Evolutionary conservation across 2,888 invertebrate species (phyloP), one percentile per base, ranked within the genome.

Genomic region (Rhyacophila evoluta): DNA sequence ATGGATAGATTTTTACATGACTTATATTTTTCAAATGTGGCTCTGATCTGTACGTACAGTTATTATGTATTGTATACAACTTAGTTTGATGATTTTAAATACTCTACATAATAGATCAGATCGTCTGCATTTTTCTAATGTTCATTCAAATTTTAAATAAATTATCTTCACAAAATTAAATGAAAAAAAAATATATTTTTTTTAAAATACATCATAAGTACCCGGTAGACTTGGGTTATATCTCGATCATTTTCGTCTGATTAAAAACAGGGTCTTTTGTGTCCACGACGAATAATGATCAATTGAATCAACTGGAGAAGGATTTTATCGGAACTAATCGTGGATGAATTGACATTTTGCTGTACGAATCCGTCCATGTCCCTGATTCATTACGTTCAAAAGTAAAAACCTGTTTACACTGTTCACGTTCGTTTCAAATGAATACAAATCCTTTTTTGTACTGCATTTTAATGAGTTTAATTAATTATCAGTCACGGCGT

Each of bases 221-320:
- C 55, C 55, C 55, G 6, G 25, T 55, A 0, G 5, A 55, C 10
- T 55, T 10, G 10, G 10, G 8, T 19, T 33, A 33, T 33, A 4
- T 55, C 10, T 55, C 10, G 8, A 55, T 55, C 55, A 55, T 15
- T 55, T 55, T 55, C 55, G 10, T 19, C 55, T 55, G 55, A 55
- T 55, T 55, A 19, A 55, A 55, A 55, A 8, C 55, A 15, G 25
- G 19, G 25, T 55, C 55, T 19, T 55, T 55, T 55, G 55, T 55
- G 55, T 25, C 55, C 25, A 55, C 19, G 55, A 55, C 55, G 55
- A 55, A 55, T 19, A 15, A 55, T 19, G 55, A 55, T 19, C 19
- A 55, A 41, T 15, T 41, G 41, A 41, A 41, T 41, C 41, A 41
- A 55, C 19, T 55, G 55, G 19, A 15, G 55, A 55, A 55, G 55